Evolutionary conservation across 1,140 invertebrate genomes (phyloP), one percentile per base, ranked within the genome.

Genomic region (Orussus abietinus): DNA sequence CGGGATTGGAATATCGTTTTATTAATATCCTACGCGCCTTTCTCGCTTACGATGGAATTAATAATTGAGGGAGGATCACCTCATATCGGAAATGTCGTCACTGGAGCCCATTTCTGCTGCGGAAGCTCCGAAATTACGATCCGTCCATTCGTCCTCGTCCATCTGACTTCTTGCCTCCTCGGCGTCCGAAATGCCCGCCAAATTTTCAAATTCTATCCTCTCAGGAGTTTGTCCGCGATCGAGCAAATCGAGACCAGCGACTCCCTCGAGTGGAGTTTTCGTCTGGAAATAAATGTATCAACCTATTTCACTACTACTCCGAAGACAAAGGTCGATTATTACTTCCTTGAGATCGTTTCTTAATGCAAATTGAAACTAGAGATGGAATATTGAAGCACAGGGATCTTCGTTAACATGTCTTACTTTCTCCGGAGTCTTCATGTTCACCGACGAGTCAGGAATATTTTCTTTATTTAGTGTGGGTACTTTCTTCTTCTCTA

Each of bases 121-220:
- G 5, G 83, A 85, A 33, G 85, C 83, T 48, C 89, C 84, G 66
- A 92, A 92, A 74, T 93, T 95, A 38, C 87, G 79, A 53, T 92
- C 90, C 1, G 90, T 93, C 90, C 88, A 93, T 67, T 93, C 90
- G 57, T 93, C 90, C 64, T 94, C 90, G 59, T 93, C 90, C 65
- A 92, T 90, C 69, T 89, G 86, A 53, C 82, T 80, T 9, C 85
- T 79, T 1, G 81, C 76, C 53, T 86, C 85, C 42, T 88, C 85
- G 32, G 82, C 75, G 49, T 84, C 77, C n/a, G 82, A 74, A 75
- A 66, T 77, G 55, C 64, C 78, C 54, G 64, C 82, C 15, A 72
- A 69, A 57, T 80, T 82, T 49, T 76, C 77, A 38, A 89, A 89
- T 72, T 89, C 87, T 59, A 91, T 88, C 53, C 91, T 69, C 59